These are phyloP conservation scores for Tenthredo notha DNA, from an alignment of 2,888 invertebrate species.

Conservation along the genomic window DNA sequence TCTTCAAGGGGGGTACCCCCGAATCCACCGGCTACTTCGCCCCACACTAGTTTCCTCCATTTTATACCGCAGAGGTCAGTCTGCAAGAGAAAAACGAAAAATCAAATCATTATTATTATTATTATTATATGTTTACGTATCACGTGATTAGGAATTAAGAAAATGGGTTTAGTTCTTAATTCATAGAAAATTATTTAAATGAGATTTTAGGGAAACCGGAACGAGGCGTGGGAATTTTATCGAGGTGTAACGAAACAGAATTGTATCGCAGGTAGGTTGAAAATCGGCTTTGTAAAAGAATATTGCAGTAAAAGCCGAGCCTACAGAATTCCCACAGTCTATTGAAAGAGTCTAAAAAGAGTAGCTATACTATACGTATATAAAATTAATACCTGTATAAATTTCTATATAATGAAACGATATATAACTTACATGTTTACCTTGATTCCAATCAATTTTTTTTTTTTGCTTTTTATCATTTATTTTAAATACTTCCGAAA, in stretches of 20 bases:
- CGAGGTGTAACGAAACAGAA: background rate
- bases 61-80: conserved; percentile 99
- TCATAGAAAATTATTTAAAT: background rate
- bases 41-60: conserved; percentile 97
- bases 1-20: conserved; percentile 88
- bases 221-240: conserved; percentile 32
- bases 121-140: background rate
- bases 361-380: background rate
- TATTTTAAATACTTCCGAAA: too few relatives aligned
- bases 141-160: too few relatives aligned
- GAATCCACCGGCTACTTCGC: conserved; percentile 82
- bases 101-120: too few relatives aligned
- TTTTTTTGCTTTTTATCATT: too few relatives aligned
- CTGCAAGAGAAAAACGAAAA: conserved; percentile 80
- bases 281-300: conserved; percentile 1
- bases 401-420: too few relatives aligned
- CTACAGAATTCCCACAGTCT: conserved; percentile 3
- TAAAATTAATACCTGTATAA: background rate
- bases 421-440: too few relatives aligned
- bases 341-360: background rate
- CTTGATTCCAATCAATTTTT: too few relatives aligned
- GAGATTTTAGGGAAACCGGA: background rate
- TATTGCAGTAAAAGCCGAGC: background rate
- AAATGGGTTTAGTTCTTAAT: too few relatives aligned
- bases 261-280: background rate